phyloP scores from a whole-genome alignment of 2,113 vertebrate genomes.

The Puma concolor region DNA sequence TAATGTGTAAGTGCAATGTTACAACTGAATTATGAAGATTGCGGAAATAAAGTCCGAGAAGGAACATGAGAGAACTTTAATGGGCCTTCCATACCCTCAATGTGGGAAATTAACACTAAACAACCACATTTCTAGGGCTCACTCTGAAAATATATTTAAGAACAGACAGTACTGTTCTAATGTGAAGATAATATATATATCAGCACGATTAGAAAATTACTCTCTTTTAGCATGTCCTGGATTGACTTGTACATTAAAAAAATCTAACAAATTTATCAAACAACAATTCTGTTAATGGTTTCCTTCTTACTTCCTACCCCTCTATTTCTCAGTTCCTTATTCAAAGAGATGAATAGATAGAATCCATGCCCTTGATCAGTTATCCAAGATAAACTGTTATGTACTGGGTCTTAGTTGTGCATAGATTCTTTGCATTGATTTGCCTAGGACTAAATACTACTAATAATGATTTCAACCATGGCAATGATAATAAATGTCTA shows the following conservation, averaged over 20 bases:
- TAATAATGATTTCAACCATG: background rate
- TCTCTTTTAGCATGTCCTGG: conserved; percentile 28
- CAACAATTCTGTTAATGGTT: conserved; percentile 27
- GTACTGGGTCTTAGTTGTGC: background rate
- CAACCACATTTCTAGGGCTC: background rate
- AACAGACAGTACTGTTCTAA: background rate
- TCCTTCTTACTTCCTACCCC: background rate
- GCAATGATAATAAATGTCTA: background rate
- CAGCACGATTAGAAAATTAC: conserved; percentile 56
- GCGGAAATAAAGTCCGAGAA: conserved; percentile 50
- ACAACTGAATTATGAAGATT: conserved; percentile 62
- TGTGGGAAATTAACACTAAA: conserved; percentile 16
- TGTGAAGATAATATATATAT: background rate
- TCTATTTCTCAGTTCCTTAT: background rate
- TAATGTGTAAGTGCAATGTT: conserved; percentile 55
- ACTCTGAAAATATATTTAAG: background rate
- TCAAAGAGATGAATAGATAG: background rate
- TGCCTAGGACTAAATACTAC: background rate
- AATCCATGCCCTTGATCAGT: background rate
- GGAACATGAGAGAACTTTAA: conserved; percentile 51
- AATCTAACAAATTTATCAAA: conserved; percentile 24
- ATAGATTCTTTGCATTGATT: conserved; percentile 11
- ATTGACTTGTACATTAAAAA: conserved; percentile 25
- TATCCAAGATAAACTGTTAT: background rate
- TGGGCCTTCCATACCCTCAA: background rate